Evolutionary conservation across 1,140 invertebrate species (phyloP), one percentile per base, ranked within the genome.

Genomic region (Philaenus spumarius): DNA sequence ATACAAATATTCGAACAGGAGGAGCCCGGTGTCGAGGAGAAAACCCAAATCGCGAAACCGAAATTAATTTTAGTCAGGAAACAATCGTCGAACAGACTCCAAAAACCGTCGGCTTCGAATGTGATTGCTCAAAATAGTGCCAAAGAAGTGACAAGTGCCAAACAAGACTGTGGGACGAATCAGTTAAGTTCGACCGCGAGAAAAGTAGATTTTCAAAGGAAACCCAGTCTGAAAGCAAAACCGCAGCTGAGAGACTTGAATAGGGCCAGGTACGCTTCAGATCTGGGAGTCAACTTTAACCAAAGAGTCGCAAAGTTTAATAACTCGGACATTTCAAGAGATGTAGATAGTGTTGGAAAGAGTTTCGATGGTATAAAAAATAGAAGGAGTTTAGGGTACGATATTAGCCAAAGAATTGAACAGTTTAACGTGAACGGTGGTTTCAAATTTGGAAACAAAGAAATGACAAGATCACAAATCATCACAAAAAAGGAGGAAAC

Each of bases 1-100:
- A 59, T 62, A 23, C 50, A 59, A 39, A 54, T 62, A 14, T 64
- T 64, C 19, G 56, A 64, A 48, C 43, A 55, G 39, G 17, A 50
- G 2, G 7, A 6, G 2, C 3, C 3, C 7, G 37, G 17, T 17
- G 37, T 37, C 22, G 2, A 17, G 15, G 7, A 22, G 6, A 53
- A 39, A 19, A 17, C 12, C 4, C 19, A 20, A 4, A 35, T 22
- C 17, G 35, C 30, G 11, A 53, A 17, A 20, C 14, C 50, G 6
- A 53, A 53, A 20, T 39, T 53, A 11, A 15, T 53, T 15, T 30
- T 53, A 15, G 50, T 53, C 9, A 30, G 26, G 50, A 53, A 35
- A 39, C 35, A 53, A 37, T 20, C 30, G 7, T 30, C 23, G 6
- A 53, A 20, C 34, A 53, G 20, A 39, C 9, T 7, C 2, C 30